Percentiles rank a stretch among this genome's conserved stretches.
These are phyloP conservation scores for Potorous gilbertii DNA, from an alignment of 2,797 vertebrate species.

Conservation along the genomic window DNA sequence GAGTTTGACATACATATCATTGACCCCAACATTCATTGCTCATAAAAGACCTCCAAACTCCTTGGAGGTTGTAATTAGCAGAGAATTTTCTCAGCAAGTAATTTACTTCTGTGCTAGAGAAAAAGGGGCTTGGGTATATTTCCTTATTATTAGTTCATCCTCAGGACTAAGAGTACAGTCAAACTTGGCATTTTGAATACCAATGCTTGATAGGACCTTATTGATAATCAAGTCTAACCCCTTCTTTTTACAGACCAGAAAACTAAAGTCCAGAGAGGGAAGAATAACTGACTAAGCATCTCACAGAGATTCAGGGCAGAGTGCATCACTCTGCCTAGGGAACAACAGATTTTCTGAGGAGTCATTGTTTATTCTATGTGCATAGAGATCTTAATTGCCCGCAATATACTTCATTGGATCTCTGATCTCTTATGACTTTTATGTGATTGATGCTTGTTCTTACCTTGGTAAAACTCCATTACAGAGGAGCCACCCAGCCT, in stretches of 20 bases:
- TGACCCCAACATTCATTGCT: not conserved
- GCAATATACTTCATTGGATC: too few species aligned
- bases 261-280: too few species aligned
- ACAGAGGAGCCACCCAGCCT: not conserved
- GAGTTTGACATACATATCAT: slow-evolving; percentile 45
- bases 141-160: slow-evolving; percentile 37
- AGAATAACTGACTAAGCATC: too few species aligned
- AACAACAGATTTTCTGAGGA: not conserved
- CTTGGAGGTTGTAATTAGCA: not conserved
- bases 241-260: not conserved
- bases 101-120: not conserved
- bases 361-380: not conserved
- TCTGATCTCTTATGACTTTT: not conserved
- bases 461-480: not conserved
- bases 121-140: not conserved
- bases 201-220: not conserved
- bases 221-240: not conserved
- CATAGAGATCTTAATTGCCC: not conserved
- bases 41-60: not conserved
- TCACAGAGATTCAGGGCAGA: too few species aligned
- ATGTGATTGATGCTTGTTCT: not conserved
- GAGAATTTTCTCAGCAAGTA: slow-evolving; percentile 1
- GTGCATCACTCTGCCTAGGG: not conserved
- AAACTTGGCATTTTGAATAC: slow-evolving; percentile 2
- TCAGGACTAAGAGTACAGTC: not conserved